These are phyloP conservation scores for Ridgeia piscesae DNA, from an alignment of 1,140 invertebrate genomes.

Conservation along the genomic window DNA sequence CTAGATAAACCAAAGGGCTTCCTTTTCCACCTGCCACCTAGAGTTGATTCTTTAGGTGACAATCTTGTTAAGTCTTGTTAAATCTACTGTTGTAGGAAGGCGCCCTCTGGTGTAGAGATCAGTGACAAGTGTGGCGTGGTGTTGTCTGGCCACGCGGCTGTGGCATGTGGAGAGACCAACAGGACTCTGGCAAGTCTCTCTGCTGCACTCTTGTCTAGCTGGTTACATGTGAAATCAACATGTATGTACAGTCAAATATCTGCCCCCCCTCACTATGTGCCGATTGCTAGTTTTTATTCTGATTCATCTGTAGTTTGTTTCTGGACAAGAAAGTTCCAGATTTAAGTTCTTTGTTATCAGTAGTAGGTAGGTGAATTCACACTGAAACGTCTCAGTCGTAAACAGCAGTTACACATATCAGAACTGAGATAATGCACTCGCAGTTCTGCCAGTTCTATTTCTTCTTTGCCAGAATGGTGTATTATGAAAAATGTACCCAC, in stretches of 20 bases:
- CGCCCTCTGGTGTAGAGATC: slow-evolving; percentile 35
- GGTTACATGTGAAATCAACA: not conserved
- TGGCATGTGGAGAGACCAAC: slow-evolving; percentile 44
- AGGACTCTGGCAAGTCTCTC: slow-evolving; percentile 43
- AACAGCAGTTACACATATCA: no score
- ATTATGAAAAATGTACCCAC: no score
- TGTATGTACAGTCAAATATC: no score
- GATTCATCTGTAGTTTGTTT: not conserved
- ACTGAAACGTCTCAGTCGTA: no score
- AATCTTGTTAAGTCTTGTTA: no score
- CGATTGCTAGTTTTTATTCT: not conserved
- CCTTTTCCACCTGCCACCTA: no score
- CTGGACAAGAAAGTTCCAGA: not conserved
- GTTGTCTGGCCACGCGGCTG: slow-evolving; percentile 48
- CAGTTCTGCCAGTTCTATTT: no score
- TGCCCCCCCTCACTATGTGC: not conserved
- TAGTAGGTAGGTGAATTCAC: not conserved
- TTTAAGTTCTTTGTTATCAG: not conserved
- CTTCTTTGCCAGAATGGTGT: no score
- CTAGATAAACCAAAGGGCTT: no score
- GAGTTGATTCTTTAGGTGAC: no score
- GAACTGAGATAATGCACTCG: no score
- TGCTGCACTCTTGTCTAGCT: not conserved
- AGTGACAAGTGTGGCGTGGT: slow-evolving; percentile 47
- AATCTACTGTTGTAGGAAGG: slow-evolving; percentile 9